phyloP scores from a whole-genome alignment of 2,797 vertebrate species.

The Anguilla marmorata region DNA sequence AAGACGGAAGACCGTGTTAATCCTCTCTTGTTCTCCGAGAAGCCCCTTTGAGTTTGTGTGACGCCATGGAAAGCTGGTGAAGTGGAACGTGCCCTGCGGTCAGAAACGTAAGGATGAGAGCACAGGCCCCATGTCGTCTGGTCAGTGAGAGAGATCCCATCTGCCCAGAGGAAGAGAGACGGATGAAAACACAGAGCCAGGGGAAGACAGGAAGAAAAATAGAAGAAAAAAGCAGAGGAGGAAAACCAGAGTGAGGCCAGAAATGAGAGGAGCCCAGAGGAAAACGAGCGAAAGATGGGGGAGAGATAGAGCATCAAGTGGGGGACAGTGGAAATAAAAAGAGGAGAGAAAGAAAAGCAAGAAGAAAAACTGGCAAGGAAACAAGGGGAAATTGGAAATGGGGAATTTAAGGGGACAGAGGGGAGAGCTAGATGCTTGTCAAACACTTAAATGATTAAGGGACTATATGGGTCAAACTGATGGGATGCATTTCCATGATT shows the following conservation, averaged over 20 bases:
- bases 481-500: background rate
- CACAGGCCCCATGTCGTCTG: background rate
- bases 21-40: background rate
- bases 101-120: background rate
- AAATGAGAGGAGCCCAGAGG: background rate
- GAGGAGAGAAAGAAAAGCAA: conserved; percentile 30
- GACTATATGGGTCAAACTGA: background rate
- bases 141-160: background rate
- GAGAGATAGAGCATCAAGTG: background rate
- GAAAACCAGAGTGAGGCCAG: background rate
- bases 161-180: conserved; percentile 50
- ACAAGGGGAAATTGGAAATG: background rate
- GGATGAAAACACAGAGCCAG: conserved; percentile 46
- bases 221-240: conserved; percentile 12
- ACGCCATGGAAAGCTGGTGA: background rate
- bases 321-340: background rate
- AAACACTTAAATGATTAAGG: background rate
- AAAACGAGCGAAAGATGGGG: background rate
- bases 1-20: conserved; percentile 7
- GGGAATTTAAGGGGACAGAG: conserved; percentile 11
- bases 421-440: conserved; percentile 30
- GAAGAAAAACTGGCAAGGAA: background rate
- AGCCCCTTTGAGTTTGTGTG: background rate
- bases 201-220: conserved; percentile 32
- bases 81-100: background rate